Conservation (phyloP, 2,113 vertebrate genomes). For the Melanotaenia duboulayi region DNA sequence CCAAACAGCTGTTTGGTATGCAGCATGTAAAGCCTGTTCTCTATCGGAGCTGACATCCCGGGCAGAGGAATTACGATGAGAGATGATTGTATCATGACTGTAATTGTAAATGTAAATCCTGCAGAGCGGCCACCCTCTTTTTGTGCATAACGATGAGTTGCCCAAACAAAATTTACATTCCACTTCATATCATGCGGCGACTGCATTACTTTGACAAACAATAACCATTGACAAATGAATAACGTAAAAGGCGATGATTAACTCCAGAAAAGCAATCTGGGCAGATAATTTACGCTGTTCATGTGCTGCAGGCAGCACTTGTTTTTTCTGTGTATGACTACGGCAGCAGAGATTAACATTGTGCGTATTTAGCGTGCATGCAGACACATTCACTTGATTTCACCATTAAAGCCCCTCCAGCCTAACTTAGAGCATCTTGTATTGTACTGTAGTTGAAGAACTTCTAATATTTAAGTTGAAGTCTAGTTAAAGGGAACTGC, state of each 20-base stretch:
- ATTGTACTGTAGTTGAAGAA: not conserved
- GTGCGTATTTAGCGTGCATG: slow-evolving; percentile 10
- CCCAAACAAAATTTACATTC: slow-evolving; percentile 76
- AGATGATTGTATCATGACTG: slow-evolving; percentile 79
- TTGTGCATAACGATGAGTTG: slow-evolving; percentile 69
- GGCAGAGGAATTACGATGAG: slow-evolving; percentile 78
- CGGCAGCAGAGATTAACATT: slow-evolving; percentile 29
- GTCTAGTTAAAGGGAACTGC: not conserved
- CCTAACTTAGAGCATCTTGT: slow-evolving; percentile 16
- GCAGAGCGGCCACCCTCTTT: slow-evolving; percentile 53
- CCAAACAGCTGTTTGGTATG: slow-evolving; percentile 75
- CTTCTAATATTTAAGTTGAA: slow-evolving; percentile 4
- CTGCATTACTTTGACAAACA: slow-evolving; percentile 77
- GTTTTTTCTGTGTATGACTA: slow-evolving; percentile 13
- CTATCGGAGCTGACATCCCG: slow-evolving; percentile 65
- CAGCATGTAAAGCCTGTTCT: slow-evolving; percentile 55
- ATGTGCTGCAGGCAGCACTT: slow-evolving; percentile 42
- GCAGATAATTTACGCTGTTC: slow-evolving; percentile 66
- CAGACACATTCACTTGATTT: slow-evolving; percentile 19
- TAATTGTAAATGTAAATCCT: slow-evolving; percentile 82
- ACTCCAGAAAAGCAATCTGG: slow-evolving; percentile 75
- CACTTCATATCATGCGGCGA: slow-evolving; percentile 67
- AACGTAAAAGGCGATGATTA: slow-evolving; percentile 82
- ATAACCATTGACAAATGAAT: slow-evolving; percentile 80
- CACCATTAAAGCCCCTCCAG: slow-evolving; percentile 26